These are phyloP conservation scores for Asteroscopus sphinx DNA, from an alignment of 2,888 invertebrate species.

Conservation along the genomic window DNA sequence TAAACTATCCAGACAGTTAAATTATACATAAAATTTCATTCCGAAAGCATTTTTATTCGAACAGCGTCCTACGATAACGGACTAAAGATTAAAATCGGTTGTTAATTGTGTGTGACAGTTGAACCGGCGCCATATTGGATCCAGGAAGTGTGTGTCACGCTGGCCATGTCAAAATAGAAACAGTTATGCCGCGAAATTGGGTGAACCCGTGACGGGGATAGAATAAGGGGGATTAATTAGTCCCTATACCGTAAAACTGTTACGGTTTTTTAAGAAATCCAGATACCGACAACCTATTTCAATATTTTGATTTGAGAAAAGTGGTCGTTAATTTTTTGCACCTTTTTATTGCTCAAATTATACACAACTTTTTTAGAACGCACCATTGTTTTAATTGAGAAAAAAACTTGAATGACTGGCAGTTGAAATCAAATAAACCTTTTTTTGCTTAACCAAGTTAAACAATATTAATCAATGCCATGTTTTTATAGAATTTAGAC, in stretches of 20 bases:
- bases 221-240: constrained; percentile 59
- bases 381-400: constrained; percentile 35
- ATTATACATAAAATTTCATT: constrained; percentile 59
- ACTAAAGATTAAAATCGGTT: constrained; percentile 63
- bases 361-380: constrained; percentile 10
- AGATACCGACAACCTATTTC: constrained; percentile 9
- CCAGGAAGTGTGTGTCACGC: constrained; percentile 79
- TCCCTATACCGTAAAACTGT: constrained; percentile 28
- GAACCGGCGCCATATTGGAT: constrained; percentile 71
- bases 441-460: constrained; percentile 23
- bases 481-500: constrained; percentile 24
- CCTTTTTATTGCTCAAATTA: constrained; percentile 1
- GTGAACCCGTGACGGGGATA: constrained; percentile 65
- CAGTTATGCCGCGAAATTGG: constrained; percentile 78
- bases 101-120: constrained; percentile 64
- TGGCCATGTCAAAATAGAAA: constrained; percentile 79
- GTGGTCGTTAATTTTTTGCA: constrained; percentile 1
- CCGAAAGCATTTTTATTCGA: constrained; percentile 50
- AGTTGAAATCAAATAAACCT: constrained; percentile 26
- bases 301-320: constrained; percentile 16
- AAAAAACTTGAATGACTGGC: constrained; percentile 37
- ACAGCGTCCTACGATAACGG: constrained; percentile 58
- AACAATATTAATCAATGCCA: constrained; percentile 44
- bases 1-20: constrained; percentile 57
- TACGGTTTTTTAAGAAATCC: constrained; percentile 17